phyloP scores from a whole-genome alignment of 2,797 vertebrate genomes.

The Emydoidea blandingii region DNA sequence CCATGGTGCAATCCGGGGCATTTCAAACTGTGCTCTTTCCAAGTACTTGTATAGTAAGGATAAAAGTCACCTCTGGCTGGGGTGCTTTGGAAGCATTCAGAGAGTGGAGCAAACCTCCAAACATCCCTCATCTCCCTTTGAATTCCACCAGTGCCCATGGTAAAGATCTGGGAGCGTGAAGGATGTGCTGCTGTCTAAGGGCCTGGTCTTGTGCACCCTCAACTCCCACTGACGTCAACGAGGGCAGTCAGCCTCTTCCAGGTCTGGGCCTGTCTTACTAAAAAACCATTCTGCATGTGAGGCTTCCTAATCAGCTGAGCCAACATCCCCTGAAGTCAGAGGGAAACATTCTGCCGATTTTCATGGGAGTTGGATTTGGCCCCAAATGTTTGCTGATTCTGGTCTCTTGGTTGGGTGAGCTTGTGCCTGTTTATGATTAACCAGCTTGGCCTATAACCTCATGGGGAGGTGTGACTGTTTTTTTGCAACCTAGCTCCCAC shows the following conservation, averaged over 20 bases:
- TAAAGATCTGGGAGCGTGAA: background rate
- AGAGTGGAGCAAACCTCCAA: background rate
- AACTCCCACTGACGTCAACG: background rate
- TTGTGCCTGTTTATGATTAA: conserved; percentile 27
- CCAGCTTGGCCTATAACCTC: background rate
- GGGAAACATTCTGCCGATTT: background rate
- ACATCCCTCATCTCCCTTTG: background rate
- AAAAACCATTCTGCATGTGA: background rate
- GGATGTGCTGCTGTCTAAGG: background rate
- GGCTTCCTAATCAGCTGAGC: background rate
- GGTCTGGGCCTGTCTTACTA: too few species aligned
- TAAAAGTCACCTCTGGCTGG: background rate
- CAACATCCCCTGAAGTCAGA: accelerated
- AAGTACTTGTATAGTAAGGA: background rate
- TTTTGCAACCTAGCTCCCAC: conserved; percentile 1
- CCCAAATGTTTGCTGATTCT: background rate
- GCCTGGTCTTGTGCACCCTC: too few species aligned
- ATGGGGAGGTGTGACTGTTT: background rate
- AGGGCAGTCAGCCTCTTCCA: background rate
- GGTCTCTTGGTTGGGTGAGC: background rate
- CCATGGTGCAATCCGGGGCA: background rate
- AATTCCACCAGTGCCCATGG: background rate
- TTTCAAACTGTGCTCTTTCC: background rate
- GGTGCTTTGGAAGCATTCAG: background rate
- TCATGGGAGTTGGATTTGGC: background rate